phyloP scores from a whole-genome alignment of 2,113 vertebrate species.

The Hypanus sabinus region DNA sequence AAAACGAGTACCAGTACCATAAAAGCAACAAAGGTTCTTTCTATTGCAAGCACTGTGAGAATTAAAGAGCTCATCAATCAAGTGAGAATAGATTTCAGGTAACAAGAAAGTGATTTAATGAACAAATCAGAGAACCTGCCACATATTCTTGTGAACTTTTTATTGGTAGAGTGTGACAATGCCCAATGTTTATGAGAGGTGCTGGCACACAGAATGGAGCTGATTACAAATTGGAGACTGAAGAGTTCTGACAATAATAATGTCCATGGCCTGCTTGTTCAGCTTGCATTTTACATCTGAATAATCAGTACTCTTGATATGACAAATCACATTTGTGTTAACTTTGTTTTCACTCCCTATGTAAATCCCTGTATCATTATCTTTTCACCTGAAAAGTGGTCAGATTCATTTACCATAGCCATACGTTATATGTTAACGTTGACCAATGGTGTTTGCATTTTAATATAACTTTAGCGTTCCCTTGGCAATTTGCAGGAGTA shows the following conservation, averaged over 20 bases:
- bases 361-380: background rate
- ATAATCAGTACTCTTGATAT: background rate
- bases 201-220: background rate
- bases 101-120: background rate
- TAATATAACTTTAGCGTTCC: too few relatives aligned
- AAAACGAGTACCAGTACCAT: background rate
- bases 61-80: background rate
- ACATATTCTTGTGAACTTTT: background rate
- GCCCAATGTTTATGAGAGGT: background rate
- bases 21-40: background rate
- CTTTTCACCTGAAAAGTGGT: background rate
- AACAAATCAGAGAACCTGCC: background rate
- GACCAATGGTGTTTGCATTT: too few relatives aligned
- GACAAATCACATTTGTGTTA: background rate
- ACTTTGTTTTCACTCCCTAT: background rate
- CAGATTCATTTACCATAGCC: background rate
- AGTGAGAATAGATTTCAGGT: background rate
- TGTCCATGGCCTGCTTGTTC: background rate
- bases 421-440: background rate
- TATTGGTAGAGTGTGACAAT: background rate
- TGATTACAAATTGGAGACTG: background rate
- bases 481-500: too few relatives aligned
- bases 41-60: background rate
- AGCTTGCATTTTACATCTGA: background rate
- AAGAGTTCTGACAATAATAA: background rate